Conservation (phyloP, 1,140 invertebrate genomes). For the Frieseomelitta varia region DNA sequence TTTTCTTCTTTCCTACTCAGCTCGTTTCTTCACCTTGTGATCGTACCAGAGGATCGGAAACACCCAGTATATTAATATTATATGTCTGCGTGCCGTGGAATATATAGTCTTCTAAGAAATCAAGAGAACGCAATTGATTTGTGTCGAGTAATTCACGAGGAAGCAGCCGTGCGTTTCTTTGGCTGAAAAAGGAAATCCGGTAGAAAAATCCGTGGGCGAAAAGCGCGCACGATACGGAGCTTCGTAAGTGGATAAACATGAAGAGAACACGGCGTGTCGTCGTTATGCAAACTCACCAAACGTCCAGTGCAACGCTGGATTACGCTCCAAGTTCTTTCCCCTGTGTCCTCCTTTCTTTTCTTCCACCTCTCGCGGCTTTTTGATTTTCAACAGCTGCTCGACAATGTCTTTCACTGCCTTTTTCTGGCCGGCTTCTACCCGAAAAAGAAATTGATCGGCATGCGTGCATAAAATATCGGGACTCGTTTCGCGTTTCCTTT, state of each 20-base stretch:
- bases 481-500: conserved; percentile 7
- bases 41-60: no score
- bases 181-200: conserved; percentile 7
- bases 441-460: conserved; percentile 39
- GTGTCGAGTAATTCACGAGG: not conserved
- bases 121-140: not conserved
- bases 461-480: conserved; percentile 34
- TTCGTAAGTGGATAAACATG: conserved; percentile 46
- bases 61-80: no score
- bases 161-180: not conserved
- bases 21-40: no score
- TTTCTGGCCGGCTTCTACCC: not conserved
- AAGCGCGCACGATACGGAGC: conserved; percentile 17
- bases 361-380: no score
- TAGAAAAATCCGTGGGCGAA: conserved; percentile 22
- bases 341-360: not conserved
- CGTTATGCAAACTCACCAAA: conserved; percentile 43
- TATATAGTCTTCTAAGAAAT: not conserved
- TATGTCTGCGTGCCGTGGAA: not conserved
- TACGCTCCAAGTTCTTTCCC: conserved; percentile 11
- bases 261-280: not conserved
- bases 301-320: conserved; percentile 19
- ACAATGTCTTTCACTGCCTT: conserved; percentile 18
- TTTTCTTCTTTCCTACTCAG: no score
- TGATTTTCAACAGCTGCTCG: conserved; percentile 3